Evolutionary conservation across 2,797 vertebrate genomes (phyloP), one percentile per base, ranked within the genome.

Genomic region (Molossus molossus): DNA sequence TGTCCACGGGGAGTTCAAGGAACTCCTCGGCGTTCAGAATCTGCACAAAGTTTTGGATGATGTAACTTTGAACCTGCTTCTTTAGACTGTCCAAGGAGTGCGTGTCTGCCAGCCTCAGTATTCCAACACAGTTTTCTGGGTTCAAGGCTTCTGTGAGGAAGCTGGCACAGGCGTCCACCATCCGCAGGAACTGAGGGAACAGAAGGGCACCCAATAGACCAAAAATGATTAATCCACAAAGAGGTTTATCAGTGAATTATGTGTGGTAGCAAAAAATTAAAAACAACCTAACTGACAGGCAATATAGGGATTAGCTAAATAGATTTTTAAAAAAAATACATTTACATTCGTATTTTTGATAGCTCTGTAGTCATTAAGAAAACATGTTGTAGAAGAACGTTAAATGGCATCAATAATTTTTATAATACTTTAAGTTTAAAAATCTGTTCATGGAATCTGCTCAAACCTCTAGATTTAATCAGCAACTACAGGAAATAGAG

Each of bases 121-220:
- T 99, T 21, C 99, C 99, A 8, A 99, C 98, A 2, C 99, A 99
- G 97, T 99, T 99, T 94, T 99, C 99, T 0, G 99, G 99, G 50
- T 99, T 99, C 81, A 99, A 98, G 2, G 99, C 99, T 96, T 99
- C 99, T 0, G 98, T 99, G 91, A 99, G 99, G 90, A 99, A 99
- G 93, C 95, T 98, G 73, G 99, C 98, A 55, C 99, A 99, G 1
- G 99, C 99, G 10, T 99, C 99, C 58, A 99, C 99, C 98, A 99
- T 99, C 84, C 99, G 99, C 27, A 99, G 98, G 96, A 99, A 99
- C 99, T 99, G 96, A 60, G 94, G 82, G 58, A 86, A 96, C 60
- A 98, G 81, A 88, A 93, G 58, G 53, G 37, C 53, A 20, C 0
- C 37, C 64, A 67, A 60, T 67, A 21, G 76, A 37, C 53, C 81